Conservation (phyloP, 1,140 invertebrate genomes). For the Thalassaphorura encarpata region DNA sequence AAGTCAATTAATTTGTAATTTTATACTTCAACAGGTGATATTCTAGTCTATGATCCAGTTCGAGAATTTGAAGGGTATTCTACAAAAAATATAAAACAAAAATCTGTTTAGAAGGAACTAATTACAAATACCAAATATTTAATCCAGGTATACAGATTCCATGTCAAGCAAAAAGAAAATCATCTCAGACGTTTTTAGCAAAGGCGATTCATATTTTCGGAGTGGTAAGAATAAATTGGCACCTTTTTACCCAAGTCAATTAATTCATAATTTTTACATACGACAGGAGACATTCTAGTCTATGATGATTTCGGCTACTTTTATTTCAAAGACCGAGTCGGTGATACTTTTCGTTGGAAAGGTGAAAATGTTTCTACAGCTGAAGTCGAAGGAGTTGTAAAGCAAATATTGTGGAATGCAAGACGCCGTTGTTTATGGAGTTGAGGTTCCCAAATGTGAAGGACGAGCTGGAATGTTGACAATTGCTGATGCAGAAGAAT, state of each 20-base stretch:
- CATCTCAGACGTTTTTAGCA: slow-evolving; percentile 45
- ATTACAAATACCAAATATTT: slow-evolving; percentile 80
- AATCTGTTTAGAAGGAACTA: too few relatives aligned
- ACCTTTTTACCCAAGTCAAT: background rate
- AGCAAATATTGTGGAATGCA: slow-evolving; percentile 75
- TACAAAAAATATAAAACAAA: too few relatives aligned
- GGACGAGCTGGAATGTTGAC: slow-evolving; percentile 93
- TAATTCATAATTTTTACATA: slow-evolving; percentile 37
- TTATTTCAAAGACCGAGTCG: slow-evolving; percentile 89
- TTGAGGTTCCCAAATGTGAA: slow-evolving; percentile 52
- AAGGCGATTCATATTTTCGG: slow-evolving; percentile 49
- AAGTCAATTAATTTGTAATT: slow-evolving; percentile 6
- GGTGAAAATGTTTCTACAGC: slow-evolving; percentile 98
- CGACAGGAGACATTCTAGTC: slow-evolving; percentile 86
- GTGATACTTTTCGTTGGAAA: slow-evolving; percentile 93
- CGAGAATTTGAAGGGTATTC: background rate
- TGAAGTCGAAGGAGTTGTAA: slow-evolving; percentile 88
- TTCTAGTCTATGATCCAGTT: slow-evolving; percentile 67
- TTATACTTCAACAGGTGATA: slow-evolving; percentile 74
- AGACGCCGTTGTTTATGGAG: slow-evolving; percentile 82
- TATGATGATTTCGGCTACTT: slow-evolving; percentile 87
- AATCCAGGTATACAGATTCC: slow-evolving; percentile 52
- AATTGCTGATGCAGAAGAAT: slow-evolving; percentile 65
- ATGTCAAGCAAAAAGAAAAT: slow-evolving; percentile 52
- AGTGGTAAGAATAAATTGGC: too few relatives aligned